Evolutionary conservation across 2,888 invertebrate genomes (phyloP), one percentile per base, ranked within the genome.

Genomic region (Dione juno): DNA sequence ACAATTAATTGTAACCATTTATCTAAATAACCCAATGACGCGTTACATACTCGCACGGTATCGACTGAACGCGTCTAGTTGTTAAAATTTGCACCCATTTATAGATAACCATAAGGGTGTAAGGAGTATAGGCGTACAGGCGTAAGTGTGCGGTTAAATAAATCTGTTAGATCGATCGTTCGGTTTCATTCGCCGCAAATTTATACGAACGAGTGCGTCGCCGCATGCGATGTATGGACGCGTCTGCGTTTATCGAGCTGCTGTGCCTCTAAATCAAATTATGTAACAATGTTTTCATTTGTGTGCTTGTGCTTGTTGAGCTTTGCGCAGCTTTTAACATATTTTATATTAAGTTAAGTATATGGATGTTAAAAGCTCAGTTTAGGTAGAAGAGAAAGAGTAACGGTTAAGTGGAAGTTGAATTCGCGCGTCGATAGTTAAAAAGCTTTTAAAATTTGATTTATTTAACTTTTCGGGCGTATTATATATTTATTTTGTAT

Each of bases 121-220:
- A 16, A 16, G 48, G 48, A 5, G 35, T n/a, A 54, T 40, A 41
- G 19, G 43, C 43, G 57, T 65, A 65, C 65, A 66, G 71, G 69
- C 74, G 71, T 68, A 71, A 71, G 67, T 48, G 68, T 75, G 73
- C 72, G 77, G 76, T 76, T 73, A 71, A 76, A 78, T 79, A 78
- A 78, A 79, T 79, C 78, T 73, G 72, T 77, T 73, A 74, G 73
- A 76, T 77, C 74, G 77, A 77, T 76, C 77, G 77, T 74, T 71
- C 75, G 73, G 72, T 76, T 76, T 75, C 75, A 74, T 76, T 72
- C 69, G 50, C 75, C 72, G 69, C 74, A 77, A 78, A 78, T 78
- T 76, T 78, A 78, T 78, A 75, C 76, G 78, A 76, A 72, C 77
- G 70, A 72, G 54, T 70, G 72, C 76, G 74, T 75, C 75, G 69